A percentile compares a stretch with the other conserved stretches of the same genome.
phyloP scores from a whole-genome alignment of 2,888 invertebrate genomes.

The Xanthia togata region DNA sequence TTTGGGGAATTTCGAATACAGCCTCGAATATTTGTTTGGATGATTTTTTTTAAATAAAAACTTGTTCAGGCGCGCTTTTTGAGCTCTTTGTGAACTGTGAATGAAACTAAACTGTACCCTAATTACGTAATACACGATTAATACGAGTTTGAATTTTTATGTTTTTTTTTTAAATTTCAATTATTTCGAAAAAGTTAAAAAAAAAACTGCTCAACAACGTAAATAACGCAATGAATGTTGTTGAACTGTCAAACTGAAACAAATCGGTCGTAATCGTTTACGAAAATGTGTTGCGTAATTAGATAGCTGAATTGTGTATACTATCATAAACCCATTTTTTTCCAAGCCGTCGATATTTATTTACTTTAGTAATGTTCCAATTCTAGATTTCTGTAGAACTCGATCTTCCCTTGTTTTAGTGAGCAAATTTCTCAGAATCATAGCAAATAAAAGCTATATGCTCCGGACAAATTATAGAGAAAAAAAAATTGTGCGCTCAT shows the following conservation, averaged over 20 bases:
- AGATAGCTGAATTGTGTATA: neutral
- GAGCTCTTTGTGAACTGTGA: neutral
- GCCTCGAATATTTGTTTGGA: neutral
- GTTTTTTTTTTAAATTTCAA: too few relatives aligned
- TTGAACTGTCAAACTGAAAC: too few relatives aligned
- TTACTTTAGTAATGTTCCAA: neutral
- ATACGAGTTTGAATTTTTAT: too few relatives aligned
- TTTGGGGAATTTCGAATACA: neutral
- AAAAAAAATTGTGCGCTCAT: conserved; percentile 6
- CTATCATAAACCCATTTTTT: neutral
- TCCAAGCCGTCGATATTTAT: neutral
- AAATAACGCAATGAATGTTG: too few relatives aligned
- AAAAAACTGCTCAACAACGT: too few relatives aligned
- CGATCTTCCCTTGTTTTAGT: neutral
- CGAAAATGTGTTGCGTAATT: too few relatives aligned
- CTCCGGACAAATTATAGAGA: conserved; percentile 39
- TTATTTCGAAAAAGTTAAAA: too few relatives aligned
- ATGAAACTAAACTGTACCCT: neutral
- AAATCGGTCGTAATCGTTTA: too few relatives aligned
- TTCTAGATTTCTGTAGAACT: neutral
- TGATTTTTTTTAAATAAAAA: neutral
- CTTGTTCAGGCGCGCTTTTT: neutral
- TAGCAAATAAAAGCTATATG: conserved; percentile 2
- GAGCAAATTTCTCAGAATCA: conserved; percentile 35
- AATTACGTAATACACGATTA: too few relatives aligned